Evolutionary conservation across 2,113 vertebrate species (phyloP).

Genomic region (Girardinichthys multiradiatus): DNA sequence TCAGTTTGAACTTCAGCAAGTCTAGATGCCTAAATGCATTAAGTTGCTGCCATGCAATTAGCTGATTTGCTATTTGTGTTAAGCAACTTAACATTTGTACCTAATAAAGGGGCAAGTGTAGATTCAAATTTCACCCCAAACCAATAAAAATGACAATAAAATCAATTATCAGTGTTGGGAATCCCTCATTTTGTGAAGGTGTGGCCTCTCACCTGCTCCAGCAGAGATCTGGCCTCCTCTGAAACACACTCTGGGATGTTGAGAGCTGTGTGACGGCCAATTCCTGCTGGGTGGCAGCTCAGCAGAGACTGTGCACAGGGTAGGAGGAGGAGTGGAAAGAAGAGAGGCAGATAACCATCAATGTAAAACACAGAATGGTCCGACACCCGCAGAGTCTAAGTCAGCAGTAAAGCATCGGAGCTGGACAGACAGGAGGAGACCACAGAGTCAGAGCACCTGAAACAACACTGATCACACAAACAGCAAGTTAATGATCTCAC

Average conservation of each 20-base stretch:
- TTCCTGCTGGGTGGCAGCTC: slow-evolving; percentile 94
- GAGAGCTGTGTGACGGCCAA: slow-evolving; percentile 91
- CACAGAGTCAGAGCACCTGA: slow-evolving; percentile 65
- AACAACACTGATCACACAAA: slow-evolving; percentile 72
- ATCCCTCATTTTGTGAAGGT: neutral
- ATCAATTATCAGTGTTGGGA: neutral
- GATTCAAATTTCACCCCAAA: neutral
- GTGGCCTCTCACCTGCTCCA: slow-evolving; percentile 87
- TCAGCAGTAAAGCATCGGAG: slow-evolving; percentile 28
- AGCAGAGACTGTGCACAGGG: slow-evolving; percentile 77
- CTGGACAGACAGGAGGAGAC: slow-evolving; percentile 67
- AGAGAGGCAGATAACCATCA: slow-evolving; percentile 51
- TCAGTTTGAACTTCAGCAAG: too few relatives aligned
- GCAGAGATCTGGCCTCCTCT: slow-evolving; percentile 91
- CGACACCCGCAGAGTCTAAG: slow-evolving; percentile 47
- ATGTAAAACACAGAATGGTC: slow-evolving; percentile 43
- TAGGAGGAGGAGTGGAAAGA: slow-evolving; percentile 51
- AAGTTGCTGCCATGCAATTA: neutral
- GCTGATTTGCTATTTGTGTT: neutral
- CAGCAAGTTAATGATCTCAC: slow-evolving; percentile 43
- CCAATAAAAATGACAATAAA: neutral
- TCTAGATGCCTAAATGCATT: too few relatives aligned
- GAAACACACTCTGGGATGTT: slow-evolving; percentile 93
- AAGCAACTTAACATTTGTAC: neutral
- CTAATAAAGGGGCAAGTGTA: neutral